Percentiles rank a stretch among this genome's conserved stretches.
These are phyloP conservation scores for Sinocyclocheilus anshuiensis DNA, from an alignment of 2,113 vertebrate species.

Conservation along the genomic window DNA sequence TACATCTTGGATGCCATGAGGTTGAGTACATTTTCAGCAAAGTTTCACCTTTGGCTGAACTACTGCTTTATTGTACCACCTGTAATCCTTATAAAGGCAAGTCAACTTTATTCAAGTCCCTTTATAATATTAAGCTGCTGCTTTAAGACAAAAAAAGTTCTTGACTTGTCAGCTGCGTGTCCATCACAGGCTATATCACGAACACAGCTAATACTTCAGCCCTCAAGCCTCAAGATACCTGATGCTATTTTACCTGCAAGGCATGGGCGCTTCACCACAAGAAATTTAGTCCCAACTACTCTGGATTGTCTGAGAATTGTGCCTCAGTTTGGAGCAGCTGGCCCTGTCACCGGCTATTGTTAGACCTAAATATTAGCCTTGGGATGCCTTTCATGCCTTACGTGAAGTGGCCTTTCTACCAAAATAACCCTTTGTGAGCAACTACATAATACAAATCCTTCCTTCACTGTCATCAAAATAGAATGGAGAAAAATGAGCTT, in stretches of 20 bases:
- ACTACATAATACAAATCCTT: not conserved
- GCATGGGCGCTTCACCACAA: not conserved
- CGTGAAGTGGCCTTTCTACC: slow-evolving; percentile 32
- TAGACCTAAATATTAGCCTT: slow-evolving; percentile 66
- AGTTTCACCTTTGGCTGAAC: no score
- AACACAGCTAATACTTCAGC: not conserved
- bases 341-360: slow-evolving; percentile 67
- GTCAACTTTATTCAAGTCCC: no score
- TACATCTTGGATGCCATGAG: not conserved
- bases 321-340: slow-evolving; percentile 57
- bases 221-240: not conserved
- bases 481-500: not conserved
- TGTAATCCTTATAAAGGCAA: no score
- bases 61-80: no score
- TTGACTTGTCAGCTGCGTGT: no score
- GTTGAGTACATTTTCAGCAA: not conserved
- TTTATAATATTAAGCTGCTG: not conserved
- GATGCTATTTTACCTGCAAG: not conserved
- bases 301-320: not conserved
- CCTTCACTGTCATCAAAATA: not conserved
- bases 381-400: slow-evolving; percentile 58
- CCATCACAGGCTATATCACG: not conserved
- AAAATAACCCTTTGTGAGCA: slow-evolving; percentile 27
- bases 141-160: not conserved
- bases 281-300: not conserved